These are phyloP conservation scores for Drosophila eohydei DNA, from an alignment of 2,888 invertebrate species.

Conservation along the genomic window DNA sequence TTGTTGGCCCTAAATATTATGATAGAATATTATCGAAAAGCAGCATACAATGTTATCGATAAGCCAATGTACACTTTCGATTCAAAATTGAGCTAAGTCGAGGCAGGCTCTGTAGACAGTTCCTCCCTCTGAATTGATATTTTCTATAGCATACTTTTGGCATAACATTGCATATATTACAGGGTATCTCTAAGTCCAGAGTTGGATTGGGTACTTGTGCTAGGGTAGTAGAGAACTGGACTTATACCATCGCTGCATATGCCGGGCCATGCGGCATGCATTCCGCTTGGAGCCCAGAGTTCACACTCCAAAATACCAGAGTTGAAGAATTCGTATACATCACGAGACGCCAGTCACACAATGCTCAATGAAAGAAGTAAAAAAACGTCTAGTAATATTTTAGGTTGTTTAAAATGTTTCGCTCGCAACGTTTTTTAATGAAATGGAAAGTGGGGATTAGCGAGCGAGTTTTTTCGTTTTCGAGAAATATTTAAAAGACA, in stretches of 20 bases:
- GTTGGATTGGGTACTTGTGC: background rate
- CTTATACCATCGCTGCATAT: background rate
- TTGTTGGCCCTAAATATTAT: too few species aligned
- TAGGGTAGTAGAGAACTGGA: background rate
- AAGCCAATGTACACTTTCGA: background rate
- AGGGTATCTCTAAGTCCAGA: background rate
- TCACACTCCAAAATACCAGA: background rate
- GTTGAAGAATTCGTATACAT: background rate
- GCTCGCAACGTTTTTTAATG: conserved; percentile 34
- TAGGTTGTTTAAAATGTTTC: conserved; percentile 14
- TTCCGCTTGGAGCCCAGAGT: background rate
- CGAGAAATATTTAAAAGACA: conserved; percentile 13
- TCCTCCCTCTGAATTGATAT: background rate
- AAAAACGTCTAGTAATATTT: conserved; percentile 19
- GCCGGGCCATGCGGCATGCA: background rate
- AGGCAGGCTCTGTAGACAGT: too few species aligned
- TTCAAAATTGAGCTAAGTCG: background rate
- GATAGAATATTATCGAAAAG: too few species aligned
- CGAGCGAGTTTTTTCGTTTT: conserved; percentile 15
- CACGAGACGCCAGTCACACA: conserved; percentile 6
- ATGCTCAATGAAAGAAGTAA: conserved; percentile 10
- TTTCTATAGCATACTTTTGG: conserved; percentile 26
- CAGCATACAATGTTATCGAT: background rate
- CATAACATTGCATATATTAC: background rate
- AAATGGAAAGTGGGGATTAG: conserved; percentile 73